A percentile compares a stretch with the other conserved stretches of the same genome.
These are phyloP conservation scores for Drosophila burlai DNA, from an alignment of 1,140 invertebrate genomes.

Conservation along the genomic window DNA sequence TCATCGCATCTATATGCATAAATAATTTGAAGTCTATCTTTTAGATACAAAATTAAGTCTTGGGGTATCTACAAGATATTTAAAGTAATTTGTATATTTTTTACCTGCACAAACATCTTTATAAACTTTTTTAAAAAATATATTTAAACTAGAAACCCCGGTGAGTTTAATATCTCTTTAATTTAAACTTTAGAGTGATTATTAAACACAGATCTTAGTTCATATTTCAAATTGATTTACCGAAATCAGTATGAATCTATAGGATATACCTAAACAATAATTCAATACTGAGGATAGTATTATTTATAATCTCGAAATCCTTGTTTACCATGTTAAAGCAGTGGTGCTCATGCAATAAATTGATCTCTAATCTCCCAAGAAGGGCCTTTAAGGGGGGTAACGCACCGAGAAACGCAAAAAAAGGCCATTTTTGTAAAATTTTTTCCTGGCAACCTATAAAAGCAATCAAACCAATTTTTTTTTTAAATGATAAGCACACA, in stretches of 20 bases:
- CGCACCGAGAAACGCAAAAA: too few species aligned
- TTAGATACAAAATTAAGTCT: too few species aligned
- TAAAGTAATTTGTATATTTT: too few species aligned
- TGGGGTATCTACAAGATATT: neutral
- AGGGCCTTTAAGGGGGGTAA: too few species aligned
- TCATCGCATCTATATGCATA: neutral
- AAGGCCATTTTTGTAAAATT: too few species aligned
- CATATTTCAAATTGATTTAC: neutral
- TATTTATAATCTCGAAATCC: neutral
- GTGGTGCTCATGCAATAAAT: neutral
- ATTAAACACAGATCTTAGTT: neutral
- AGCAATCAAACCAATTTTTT: too few species aligned
- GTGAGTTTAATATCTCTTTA: neutral
- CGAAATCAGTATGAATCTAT: neutral
- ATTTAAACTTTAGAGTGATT: neutral
- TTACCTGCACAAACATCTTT: neutral
- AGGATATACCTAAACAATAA: neutral
- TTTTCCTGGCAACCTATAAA: too few species aligned
- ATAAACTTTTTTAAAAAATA: neutral
- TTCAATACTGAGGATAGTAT: neutral
- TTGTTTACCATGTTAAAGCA: neutral
- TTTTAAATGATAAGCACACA: too few species aligned
- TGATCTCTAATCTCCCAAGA: too few species aligned
- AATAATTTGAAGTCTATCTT: too few species aligned
- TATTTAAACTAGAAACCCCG: neutral